Evolutionary conservation across 2,113 vertebrate species (phyloP), one percentile per base, ranked within the genome.

Genomic region (Talpa occidentalis): DNA sequence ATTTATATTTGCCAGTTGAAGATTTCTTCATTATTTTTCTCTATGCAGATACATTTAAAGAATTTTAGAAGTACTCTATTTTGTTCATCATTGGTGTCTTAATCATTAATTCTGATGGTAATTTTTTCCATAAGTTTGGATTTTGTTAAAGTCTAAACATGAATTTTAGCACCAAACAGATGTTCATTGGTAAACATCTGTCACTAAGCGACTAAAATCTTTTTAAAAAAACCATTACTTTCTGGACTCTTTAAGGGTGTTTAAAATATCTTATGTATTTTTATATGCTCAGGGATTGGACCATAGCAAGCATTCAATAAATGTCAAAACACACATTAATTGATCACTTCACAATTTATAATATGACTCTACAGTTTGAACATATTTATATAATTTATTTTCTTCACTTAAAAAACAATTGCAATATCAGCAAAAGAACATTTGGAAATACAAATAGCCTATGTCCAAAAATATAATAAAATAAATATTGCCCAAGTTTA

Each of bases 1-100:
- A 95, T 80, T 94, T 95, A 22, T 81, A 90, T 98, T 97, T 98
- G 93, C 96, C 94, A 96, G 93, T 97, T 97, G 59, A 88, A 95
- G n/a, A 22, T 72, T 90, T 78, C 40, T 90, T 82, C 49, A 17
- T 64, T 70, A 21, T 97, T 96, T 97, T 95, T 2, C 95, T 95
- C 67, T 73, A 32, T 82, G 22, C 3, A 83, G 94, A 44, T 88
- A 96, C 94, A 94, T 94, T 90, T 81, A 35, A 93, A 79, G 90
- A 32, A 54, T n/a, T 17, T 78, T 94, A 59, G 30, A 16, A 52
- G 2, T 28, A 10, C 17, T 90, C 49, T 59, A 10, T 73, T 54
- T 67, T 59, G 22, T 88, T 88, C 37, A 11, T 35, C 32, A 54
- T 67, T 24, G 22, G 0, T 74, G 2, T 64, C 21, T 70, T 88